phyloP scores from a whole-genome alignment of 2,113 vertebrate genomes.

The Castor canadensis region DNA sequence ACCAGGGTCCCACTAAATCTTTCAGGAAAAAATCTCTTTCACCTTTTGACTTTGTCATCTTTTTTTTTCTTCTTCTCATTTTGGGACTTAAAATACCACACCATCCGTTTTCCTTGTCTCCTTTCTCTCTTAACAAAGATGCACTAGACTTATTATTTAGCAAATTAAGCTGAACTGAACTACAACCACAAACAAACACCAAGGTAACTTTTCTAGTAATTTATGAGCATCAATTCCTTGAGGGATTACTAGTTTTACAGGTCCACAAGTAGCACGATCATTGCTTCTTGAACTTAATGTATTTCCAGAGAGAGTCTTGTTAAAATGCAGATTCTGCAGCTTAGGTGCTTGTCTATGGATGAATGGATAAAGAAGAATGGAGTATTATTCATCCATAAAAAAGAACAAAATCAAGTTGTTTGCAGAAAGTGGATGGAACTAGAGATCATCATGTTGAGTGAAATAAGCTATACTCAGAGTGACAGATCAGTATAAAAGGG shows the following conservation, averaged over 20 bases:
- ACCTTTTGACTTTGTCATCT: neutral
- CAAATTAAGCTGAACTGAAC: slow-evolving; percentile 28
- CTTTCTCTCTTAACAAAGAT: neutral
- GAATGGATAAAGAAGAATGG: too few species aligned
- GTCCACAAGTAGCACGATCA: neutral
- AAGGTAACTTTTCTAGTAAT: neutral
- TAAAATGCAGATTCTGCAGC: neutral
- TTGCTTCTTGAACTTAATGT: neutral
- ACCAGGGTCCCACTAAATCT: neutral
- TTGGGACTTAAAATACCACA: neutral
- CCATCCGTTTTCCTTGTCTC: neutral
- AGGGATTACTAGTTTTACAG: neutral
- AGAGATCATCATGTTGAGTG: too few species aligned
- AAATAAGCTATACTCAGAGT: too few species aligned
- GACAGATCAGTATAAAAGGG: too few species aligned
- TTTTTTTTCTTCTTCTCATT: neutral
- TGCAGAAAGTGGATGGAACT: too few species aligned
- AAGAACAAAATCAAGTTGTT: too few species aligned
- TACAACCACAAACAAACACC: neutral
- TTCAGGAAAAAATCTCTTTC: neutral
- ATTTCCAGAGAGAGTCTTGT: neutral
- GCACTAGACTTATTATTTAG: neutral
- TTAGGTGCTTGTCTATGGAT: neutral
- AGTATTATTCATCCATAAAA: too few species aligned
- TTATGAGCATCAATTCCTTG: neutral